Evolutionary conservation across 2,888 invertebrate genomes (phyloP).

Genomic region (Macrosiphum euphorbiae): DNA sequence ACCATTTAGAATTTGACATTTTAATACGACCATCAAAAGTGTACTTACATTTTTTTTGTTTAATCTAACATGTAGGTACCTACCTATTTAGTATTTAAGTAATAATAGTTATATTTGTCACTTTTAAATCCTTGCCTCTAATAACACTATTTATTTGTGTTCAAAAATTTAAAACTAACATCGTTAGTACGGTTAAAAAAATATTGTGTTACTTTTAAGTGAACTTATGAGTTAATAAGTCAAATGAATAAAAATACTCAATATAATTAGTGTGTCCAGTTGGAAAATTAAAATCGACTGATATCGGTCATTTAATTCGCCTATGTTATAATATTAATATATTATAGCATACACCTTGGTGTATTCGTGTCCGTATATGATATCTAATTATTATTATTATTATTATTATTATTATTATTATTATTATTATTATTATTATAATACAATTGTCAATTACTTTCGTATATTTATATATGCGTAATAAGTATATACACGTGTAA

Average conservation of each 20-base stretch:
- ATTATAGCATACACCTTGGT: background rate
- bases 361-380: background rate
- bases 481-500: background rate
- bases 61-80: too few relatives aligned
- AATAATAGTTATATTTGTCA: too few relatives aligned
- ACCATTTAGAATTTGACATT: background rate
- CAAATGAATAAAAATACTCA: background rate
- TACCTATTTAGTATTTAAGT: background rate
- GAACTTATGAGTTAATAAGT: background rate
- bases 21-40: background rate
- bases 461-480: background rate
- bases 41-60: background rate
- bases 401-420: too few relatives aligned
- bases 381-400: background rate
- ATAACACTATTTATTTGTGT: background rate
- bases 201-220: background rate
- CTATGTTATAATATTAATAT: background rate
- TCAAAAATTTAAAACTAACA: background rate
- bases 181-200: background rate
- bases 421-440: background rate
- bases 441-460: background rate
- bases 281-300: background rate
- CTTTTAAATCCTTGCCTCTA: background rate
- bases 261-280: background rate
- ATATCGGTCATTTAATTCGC: background rate